Percentiles rank a stretch among this genome's conserved stretches.
Evolutionary conservation across 2,797 vertebrate genomes (phyloP).

Genomic region (Lepus oiostolus): DNA sequence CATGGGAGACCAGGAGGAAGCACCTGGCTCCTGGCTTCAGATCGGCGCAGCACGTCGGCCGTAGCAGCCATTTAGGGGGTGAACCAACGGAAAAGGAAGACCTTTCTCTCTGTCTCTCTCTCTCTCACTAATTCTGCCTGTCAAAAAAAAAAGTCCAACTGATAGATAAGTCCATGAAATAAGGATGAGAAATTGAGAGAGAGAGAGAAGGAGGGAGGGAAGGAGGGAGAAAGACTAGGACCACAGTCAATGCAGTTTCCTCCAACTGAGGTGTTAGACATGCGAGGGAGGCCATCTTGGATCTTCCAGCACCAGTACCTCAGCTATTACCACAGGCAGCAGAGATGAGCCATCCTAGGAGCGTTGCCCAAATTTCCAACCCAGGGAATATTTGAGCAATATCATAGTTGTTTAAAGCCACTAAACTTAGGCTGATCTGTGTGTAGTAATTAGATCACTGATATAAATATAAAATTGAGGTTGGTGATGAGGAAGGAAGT

Average conservation of each 20-base stretch:
- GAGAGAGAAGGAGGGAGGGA: background rate
- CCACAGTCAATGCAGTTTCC: background rate
- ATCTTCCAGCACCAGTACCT: slow-evolving; percentile 14
- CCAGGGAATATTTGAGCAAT: background rate
- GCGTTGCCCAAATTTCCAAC: background rate
- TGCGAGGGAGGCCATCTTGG: background rate
- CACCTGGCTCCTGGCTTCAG: too few relatives aligned
- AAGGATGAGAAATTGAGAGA: background rate
- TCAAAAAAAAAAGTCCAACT: background rate
- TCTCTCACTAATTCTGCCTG: too few relatives aligned
- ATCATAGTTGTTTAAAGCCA: background rate
- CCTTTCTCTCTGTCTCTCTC: too few relatives aligned
- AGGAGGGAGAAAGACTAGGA: slow-evolving; percentile 1
- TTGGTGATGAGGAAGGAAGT: slow-evolving; percentile 25
- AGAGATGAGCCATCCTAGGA: background rate
- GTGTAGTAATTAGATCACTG: background rate
- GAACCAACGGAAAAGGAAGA: too few relatives aligned
- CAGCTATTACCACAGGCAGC: background rate
- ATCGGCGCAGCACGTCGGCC: too few relatives aligned
- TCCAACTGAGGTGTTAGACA: background rate
- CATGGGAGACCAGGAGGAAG: too few relatives aligned
- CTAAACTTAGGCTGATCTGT: background rate
- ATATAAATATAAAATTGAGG: slow-evolving; percentile 39
- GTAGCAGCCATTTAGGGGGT: too few relatives aligned
- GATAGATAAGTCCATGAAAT: background rate